Evolutionary conservation across 2,888 invertebrate species (phyloP).

Genomic region (Amiota communis): DNA sequence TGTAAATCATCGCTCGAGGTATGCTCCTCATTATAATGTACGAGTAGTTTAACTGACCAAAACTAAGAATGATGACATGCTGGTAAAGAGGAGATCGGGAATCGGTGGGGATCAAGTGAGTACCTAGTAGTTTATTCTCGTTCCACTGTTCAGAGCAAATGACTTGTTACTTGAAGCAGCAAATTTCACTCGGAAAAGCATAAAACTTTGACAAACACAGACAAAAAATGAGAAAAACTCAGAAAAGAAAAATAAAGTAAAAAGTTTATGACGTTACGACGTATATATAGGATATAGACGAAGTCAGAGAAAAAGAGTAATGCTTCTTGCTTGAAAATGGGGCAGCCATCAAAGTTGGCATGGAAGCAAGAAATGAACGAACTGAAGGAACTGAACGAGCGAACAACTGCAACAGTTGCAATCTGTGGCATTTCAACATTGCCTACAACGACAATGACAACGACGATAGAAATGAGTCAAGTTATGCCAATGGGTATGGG

Average conservation of each 20-base stretch:
- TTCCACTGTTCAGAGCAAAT: neutral
- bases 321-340: neutral
- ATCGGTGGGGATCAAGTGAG: neutral
- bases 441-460: conserved; percentile 58
- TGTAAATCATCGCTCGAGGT: conserved; percentile 52
- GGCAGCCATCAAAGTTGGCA: neutral
- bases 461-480: too few relatives aligned
- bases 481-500: too few relatives aligned
- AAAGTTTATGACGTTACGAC: conserved; percentile 17
- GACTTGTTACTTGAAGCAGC: conserved; percentile 14
- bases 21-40: conserved; percentile 3
- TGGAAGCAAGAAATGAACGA: neutral
- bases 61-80: too few relatives aligned
- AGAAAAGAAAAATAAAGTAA: neutral
- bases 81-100: neutral
- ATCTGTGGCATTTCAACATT: conserved; percentile 61
- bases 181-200: conserved; percentile 3
- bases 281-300: neutral
- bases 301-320: neutral
- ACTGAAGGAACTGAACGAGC: neutral
- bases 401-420: conserved; percentile 54
- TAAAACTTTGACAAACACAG: conserved; percentile 48
- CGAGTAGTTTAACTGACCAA: neutral
- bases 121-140: neutral
- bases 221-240: neutral